These are phyloP conservation scores for Hoplostethus mediterraneus DNA, from an alignment of 2,797 vertebrate species.

Conservation along the genomic window DNA sequence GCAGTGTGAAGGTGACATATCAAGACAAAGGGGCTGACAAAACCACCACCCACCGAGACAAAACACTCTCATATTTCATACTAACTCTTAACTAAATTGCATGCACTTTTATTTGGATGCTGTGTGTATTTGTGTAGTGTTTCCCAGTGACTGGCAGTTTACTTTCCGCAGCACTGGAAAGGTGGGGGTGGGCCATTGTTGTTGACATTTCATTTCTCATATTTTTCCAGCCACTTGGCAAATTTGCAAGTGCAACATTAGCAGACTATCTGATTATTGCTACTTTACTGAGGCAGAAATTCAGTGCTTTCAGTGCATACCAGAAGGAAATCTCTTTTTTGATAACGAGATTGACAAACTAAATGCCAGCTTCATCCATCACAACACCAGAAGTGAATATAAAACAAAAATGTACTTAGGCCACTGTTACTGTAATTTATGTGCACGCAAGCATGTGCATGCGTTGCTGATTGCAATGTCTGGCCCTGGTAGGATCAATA, in stretches of 20 bases:
- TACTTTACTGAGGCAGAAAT: too few relatives aligned
- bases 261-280: too few relatives aligned
- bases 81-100: too few relatives aligned
- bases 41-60: background rate
- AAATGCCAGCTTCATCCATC: background rate
- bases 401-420: background rate
- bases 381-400: background rate
- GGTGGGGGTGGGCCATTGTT: too few relatives aligned
- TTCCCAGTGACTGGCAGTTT: too few relatives aligned
- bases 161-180: too few relatives aligned
- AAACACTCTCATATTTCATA: background rate
- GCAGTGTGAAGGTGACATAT: background rate
- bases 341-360: background rate
- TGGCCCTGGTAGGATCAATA: conserved; percentile 51
- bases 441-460: background rate
- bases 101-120: too few relatives aligned
- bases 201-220: too few relatives aligned
- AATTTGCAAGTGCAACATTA: too few relatives aligned
- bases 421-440: background rate
- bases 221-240: too few relatives aligned
- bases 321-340: background rate
- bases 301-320: too few relatives aligned
- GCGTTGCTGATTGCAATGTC: conserved; percentile 16
- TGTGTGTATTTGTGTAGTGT: too few relatives aligned
- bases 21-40: background rate